Conservation (phyloP, 2,113 vertebrate species). For the Felis chaus region DNA sequence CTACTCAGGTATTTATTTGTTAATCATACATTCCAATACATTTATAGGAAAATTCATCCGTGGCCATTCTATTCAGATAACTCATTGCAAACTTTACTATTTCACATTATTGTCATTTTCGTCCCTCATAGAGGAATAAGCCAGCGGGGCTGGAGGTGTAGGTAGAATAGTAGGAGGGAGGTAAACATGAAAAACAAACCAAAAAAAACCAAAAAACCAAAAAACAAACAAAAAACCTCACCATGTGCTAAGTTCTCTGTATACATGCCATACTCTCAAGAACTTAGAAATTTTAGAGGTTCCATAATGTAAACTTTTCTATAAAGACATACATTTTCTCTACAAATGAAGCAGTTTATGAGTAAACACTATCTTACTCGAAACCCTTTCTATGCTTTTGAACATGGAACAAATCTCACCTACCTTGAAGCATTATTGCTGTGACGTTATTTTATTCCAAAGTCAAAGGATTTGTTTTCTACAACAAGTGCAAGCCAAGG, state of each 20-base stretch:
- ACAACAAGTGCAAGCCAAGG: background rate
- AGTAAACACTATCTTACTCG: background rate
- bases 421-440: background rate
- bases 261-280: background rate
- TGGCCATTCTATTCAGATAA: background rate
- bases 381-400: background rate
- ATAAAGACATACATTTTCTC: background rate
- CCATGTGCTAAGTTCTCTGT: background rate
- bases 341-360: conserved; percentile 8
- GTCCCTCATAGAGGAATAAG: background rate
- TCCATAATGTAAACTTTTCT: background rate
- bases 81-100: background rate
- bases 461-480: conserved; percentile 37
- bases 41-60: background rate
- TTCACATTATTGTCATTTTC: background rate
- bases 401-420: background rate
- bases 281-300: background rate
- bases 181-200: background rate
- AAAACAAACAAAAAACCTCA: background rate
- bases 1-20: background rate
- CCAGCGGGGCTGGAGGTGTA: accelerated
- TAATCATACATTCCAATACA: background rate
- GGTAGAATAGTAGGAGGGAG: background rate
- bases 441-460: conserved; percentile 49
- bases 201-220: background rate